Evolutionary conservation across 2,797 vertebrate species (phyloP), one percentile per base, ranked within the genome.

Genomic region (Sebastes vulpes): DNA sequence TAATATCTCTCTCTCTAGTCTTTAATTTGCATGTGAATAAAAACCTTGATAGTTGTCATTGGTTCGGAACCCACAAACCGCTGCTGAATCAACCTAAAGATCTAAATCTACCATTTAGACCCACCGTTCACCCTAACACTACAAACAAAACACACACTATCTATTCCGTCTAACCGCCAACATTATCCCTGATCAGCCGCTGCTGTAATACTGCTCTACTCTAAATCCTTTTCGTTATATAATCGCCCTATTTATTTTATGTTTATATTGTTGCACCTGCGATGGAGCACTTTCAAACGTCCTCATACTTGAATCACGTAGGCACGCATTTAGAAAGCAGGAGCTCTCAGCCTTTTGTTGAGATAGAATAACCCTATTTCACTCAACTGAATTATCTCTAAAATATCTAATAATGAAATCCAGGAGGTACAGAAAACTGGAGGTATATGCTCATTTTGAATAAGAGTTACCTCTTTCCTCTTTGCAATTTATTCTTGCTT

Each of bases 401-500:
- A 94, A 90, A 93, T 81, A 93, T 92, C 92, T 92, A 88, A 94
- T 88, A 90, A 89, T 90, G 82, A 89, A 94, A 92, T 91, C 90
- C 80, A 86, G 76, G 78, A 81, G 81, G 75, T 77, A 90, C 76
- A 86, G 86, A 92, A 92, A 91, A 82, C 82, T 89, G 75, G 81
- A 89, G 90, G 86, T 88, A 81, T 89, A 82, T 25, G 78, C 89
- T 92, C 86, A 87, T 93, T 93, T 91, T 89, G 91, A 94, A 93
- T 89, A 90, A 91, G 89, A 87, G 86, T 90, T 85, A 91, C 79
- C 84, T 67, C 82, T 89, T 85, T 79, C 79, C 76, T 79, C 81
- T 89, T 81, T 91, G 90, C 90, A 89, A 90, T 94, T 90, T 88
- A 85, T 68, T 86, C 81, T 87, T 72, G 69, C 80, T 77, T 69